Base-by-base conservation (phyloP, 2,888 invertebrate species). In the Dasypogon diadema region DNA sequence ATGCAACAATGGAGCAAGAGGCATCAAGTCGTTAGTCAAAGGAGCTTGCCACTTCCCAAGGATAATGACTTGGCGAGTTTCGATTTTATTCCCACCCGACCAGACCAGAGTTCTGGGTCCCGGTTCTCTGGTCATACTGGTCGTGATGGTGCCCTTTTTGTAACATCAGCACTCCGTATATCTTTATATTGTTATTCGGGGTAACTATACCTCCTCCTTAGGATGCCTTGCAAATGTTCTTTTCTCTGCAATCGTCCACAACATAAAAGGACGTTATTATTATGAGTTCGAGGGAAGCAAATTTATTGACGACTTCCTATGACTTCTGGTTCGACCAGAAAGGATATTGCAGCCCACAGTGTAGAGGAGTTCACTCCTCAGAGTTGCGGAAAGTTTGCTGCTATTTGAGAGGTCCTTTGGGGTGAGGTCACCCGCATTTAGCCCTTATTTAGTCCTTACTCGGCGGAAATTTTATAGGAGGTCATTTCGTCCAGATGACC, bases 231-330 rank as follows among this genome's bases (percentile, higher is more conserved):
- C 51, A 63, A 58, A 76, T 73, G 63, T 37, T 55, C 56, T 51
- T 48, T 34, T 60, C 56, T 21, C 12, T 42, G 24, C 48, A 65
- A 65, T 46, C 24, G 65, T 70, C 26, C 42, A 12, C 42, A 10
- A 54, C n/a, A n/a, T n/a, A n/a, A 16, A 55, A 37, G 56, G 58
- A 56, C 46, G 16, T 37, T 74, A 22, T 21, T 42, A 46, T 56
- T 74, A 42, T 60, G 18, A 34, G 14, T 37, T 60, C 37, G 24
- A 14, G 70, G 74, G 63, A 48, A 42, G 34, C 55, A 76, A 77
- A 76, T 76, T 77, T 77, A 77, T 77, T 77, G 77, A 75, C 58
- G 58, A 74, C 70, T 77, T 77, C 77, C 77, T 70, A 70, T 70
- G 60, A 74, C 63, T 77, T 74, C 65, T 70, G 76, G 74, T 37